A percentile compares a stretch with the other conserved stretches of the same genome.
Conservation (phyloP, 2,797 vertebrate genomes). For the Anableps anableps region DNA sequence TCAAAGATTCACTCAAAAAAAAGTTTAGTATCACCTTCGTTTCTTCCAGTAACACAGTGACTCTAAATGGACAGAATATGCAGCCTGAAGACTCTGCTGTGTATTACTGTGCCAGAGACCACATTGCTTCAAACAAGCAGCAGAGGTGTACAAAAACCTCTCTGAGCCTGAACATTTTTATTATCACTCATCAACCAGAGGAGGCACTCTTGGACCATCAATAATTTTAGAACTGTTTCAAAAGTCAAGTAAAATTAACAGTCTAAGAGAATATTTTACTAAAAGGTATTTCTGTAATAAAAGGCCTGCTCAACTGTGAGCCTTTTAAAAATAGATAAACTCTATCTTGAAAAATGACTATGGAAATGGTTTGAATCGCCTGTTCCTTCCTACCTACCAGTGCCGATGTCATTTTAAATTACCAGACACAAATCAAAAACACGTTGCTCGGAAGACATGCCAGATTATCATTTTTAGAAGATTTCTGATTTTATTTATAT, state of each 20-base stretch:
- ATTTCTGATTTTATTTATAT: no score
- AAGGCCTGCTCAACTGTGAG: no score
- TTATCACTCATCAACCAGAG: background rate
- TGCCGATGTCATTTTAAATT: no score
- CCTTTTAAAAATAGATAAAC: no score
- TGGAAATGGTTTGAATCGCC: no score
- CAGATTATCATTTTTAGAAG: no score
- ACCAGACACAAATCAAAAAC: no score
- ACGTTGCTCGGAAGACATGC: no score
- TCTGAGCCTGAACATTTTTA: background rate
- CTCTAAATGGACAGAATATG: constrained; percentile 39
- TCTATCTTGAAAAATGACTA: no score
- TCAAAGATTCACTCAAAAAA: constrained; percentile 8
- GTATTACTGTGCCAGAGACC: constrained; percentile 20
- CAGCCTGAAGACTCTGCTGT: constrained; percentile 36
- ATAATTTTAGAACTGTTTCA: background rate
- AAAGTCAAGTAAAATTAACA: background rate
- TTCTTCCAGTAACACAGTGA: constrained; percentile 19
- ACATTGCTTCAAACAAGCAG: constrained; percentile 6
- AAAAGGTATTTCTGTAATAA: no score
- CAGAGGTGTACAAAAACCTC: constrained; percentile 20
- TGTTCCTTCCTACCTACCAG: no score
- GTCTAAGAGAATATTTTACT: no score
- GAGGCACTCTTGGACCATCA: background rate
- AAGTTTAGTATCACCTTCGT: background rate